These are phyloP conservation scores for Microchirus variegatus DNA, from an alignment of 2,797 vertebrate species.

Conservation along the genomic window DNA sequence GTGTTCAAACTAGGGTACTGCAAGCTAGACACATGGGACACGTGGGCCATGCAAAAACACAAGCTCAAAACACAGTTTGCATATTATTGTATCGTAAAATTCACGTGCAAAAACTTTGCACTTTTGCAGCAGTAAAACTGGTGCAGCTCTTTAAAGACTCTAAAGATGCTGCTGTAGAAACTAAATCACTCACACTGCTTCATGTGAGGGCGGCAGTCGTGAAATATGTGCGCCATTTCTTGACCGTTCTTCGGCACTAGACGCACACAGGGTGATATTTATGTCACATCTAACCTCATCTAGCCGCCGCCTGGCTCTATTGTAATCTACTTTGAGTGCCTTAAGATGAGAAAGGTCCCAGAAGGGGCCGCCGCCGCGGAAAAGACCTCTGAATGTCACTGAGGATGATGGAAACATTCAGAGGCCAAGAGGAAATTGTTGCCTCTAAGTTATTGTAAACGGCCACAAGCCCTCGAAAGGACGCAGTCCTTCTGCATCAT, in stretches of 20 bases:
- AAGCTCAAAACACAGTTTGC: no score
- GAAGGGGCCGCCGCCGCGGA: background rate
- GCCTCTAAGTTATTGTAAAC: conserved; percentile 2
- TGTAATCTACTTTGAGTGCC: conserved; percentile 42
- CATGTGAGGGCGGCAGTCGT: no score
- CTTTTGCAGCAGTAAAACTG: no score
- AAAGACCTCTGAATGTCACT: conserved; percentile 15
- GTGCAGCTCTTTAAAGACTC: no score
- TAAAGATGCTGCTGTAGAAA: no score
- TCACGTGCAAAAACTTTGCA: no score
- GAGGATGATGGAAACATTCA: conserved; percentile 32
- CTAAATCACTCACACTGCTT: no score
- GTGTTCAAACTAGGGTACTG: no score
- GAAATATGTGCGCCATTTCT: background rate
- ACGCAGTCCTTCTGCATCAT: background rate
- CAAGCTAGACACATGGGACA: no score
- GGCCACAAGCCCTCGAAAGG: background rate
- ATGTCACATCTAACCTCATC: conserved; percentile 36
- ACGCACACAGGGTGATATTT: conserved; percentile 1
- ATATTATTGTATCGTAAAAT: no score
- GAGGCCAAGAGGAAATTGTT: conserved; percentile 1
- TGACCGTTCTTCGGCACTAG: background rate
- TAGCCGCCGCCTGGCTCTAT: conserved; percentile 17
- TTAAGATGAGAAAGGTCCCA: conserved; percentile 2
- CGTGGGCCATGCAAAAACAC: no score